phyloP scores from a whole-genome alignment of 1,140 invertebrate genomes.

The Hylaeus anthracinus region DNA sequence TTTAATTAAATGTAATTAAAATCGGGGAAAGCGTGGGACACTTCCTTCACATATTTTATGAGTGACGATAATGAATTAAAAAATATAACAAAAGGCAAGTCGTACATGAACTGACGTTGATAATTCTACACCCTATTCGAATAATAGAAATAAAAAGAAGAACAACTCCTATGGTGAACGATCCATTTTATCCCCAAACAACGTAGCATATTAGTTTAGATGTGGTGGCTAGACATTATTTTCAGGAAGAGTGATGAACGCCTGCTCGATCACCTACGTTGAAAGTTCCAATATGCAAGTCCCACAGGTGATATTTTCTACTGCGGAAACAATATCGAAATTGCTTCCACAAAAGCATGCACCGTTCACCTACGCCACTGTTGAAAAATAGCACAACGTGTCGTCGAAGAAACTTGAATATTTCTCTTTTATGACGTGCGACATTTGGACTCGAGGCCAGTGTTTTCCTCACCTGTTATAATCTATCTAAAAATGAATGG shows the following conservation, averaged over 20 bases:
- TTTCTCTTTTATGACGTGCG: neutral
- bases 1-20: too few species aligned
- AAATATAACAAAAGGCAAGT: too few species aligned
- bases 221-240: conserved; percentile 36
- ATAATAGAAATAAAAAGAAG: neutral
- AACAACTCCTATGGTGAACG: conserved; percentile 29
- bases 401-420: neutral
- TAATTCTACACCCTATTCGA: neutral
- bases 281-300: conserved; percentile 30
- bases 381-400: neutral
- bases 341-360: neutral
- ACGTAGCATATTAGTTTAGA: conserved; percentile 25
- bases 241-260: conserved; percentile 43
- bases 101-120: neutral
- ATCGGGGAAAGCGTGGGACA: too few species aligned
- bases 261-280: conserved; percentile 49
- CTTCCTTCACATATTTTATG: too few species aligned
- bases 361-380: too few species aligned
- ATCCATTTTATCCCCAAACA: conserved; percentile 48
- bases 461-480: too few species aligned
- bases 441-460: neutral
- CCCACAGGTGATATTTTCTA: conserved; percentile 19
- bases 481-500: too few species aligned
- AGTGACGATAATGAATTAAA: too few species aligned
- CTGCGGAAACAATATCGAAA: neutral